These are phyloP conservation scores for Eupithecia dodoneata DNA, from an alignment of 2,888 invertebrate genomes.

Conservation along the genomic window DNA sequence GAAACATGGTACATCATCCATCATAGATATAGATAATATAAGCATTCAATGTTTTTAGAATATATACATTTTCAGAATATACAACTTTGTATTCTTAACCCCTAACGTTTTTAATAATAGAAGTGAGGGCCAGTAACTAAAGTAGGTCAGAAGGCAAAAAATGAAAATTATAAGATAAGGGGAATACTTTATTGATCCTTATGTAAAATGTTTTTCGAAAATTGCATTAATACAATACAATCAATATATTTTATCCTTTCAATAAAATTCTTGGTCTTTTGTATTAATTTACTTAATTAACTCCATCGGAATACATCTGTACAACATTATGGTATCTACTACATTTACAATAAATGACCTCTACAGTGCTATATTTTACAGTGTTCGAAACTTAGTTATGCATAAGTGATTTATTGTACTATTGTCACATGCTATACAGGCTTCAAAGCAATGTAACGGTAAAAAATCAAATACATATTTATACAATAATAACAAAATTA, in stretches of 20 bases:
- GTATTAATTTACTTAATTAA: constrained; percentile 72
- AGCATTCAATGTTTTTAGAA: constrained; percentile 15
- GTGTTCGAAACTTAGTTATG: constrained; percentile 46
- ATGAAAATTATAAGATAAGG: constrained; percentile 62
- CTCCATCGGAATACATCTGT: constrained; percentile 72
- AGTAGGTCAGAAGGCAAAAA: background rate
- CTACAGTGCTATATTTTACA: constrained; percentile 69
- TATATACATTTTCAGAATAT: constrained; percentile 5
- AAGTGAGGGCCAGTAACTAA: background rate
- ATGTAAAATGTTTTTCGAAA: constrained; percentile 83
- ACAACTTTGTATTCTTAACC: background rate
- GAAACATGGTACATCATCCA: background rate
- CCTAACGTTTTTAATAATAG: background rate
- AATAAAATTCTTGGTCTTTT: constrained; percentile 81
- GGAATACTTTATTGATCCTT: constrained; percentile 84
- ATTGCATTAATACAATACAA: constrained; percentile 80
- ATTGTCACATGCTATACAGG: constrained; percentile 33
- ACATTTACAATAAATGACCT: constrained; percentile 67
- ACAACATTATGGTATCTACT: constrained; percentile 66
- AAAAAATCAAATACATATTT: constrained; percentile 37
- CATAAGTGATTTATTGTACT: constrained; percentile 30
- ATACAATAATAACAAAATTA: constrained; percentile 44
- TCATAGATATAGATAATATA: background rate
- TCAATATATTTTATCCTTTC: constrained; percentile 78
- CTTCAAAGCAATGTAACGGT: constrained; percentile 29